Percentiles rank a stretch among this genome's conserved stretches.
phyloP scores from a whole-genome alignment of 2,797 vertebrate genomes.

The Epinephelus coioides region DNA sequence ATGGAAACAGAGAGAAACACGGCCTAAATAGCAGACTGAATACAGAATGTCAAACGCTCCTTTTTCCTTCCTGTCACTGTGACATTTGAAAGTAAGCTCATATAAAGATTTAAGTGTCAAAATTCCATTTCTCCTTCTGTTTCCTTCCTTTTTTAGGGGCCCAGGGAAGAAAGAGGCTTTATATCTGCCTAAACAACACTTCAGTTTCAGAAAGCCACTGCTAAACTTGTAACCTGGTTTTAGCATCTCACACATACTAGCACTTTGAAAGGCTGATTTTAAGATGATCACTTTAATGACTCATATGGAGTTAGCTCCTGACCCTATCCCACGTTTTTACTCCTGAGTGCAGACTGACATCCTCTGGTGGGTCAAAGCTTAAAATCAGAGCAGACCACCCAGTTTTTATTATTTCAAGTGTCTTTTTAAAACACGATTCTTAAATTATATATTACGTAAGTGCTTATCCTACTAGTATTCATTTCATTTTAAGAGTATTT shows the following conservation, averaged over 20 bases:
- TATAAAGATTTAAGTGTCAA: neutral
- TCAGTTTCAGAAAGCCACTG: neutral
- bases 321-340: neutral
- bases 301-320: neutral
- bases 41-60: neutral
- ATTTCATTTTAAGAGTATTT: neutral
- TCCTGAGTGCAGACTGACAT: neutral
- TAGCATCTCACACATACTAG: neutral
- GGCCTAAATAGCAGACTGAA: neutral
- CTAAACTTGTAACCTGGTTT: neutral
- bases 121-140: slow-evolving; percentile 30
- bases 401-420: neutral
- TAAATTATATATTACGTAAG: neutral
- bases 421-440: neutral
- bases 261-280: neutral
- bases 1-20: neutral
- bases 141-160: neutral
- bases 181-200: neutral
- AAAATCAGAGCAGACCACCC: neutral
- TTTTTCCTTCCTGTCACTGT: neutral
- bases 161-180: neutral
- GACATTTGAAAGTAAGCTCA: neutral
- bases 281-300: neutral
- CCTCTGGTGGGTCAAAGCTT: neutral
- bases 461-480: neutral